Base-by-base conservation (phyloP, 2,797 vertebrate species). In the Myiothlypis coronata region DNA sequence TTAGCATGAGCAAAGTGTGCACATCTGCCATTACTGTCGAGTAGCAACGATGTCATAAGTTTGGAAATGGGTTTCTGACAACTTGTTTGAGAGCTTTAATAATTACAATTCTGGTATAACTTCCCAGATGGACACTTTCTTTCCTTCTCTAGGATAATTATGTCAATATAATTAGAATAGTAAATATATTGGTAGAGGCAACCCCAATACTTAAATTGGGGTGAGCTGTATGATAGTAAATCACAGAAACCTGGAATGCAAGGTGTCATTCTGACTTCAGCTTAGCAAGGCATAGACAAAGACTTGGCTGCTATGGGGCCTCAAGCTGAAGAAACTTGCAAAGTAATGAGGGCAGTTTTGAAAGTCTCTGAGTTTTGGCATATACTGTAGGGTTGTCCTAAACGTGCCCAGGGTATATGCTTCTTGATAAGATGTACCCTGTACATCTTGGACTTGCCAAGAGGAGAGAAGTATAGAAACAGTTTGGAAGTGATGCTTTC, bases 11-110 rank as follows among this genome's bases (percentile, higher is more conserved):
- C 15, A 61, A 23, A 35, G 14, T 6, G 2, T 60, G 5, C 12
- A 7, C 2, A 3, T 1, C 0, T 52, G 7, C 30, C 5, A 1
- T 72, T 72, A 32, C 12, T 70, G 19, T 74, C 21, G 20, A 59
- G 30, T 46, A 83, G 16, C 23, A 88, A 2, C 43, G 46, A 3
- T 28, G 35, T 5, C 2, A 1, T 57, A 87, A 52, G 30, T 65
- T 75, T 1, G 2, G 37, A 60, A 53, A 60, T 6, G 6, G 44
- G 5, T 65, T 72, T 83, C 39, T 85, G 55, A 37, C 0, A 5
- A 44, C 52, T 87, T 64, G 10, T 76, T 76, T 68, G 39, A 60
- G 30, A 87, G 22, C 12, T 30, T 74, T 75, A 64, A 7, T 85
- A 55, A 65, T 63, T 87, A 14, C 22, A 23, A 28, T 77, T 76